Evolutionary conservation across 2,113 vertebrate genomes (phyloP), one percentile per base, ranked within the genome.

Genomic region (Amazona vittata): DNA sequence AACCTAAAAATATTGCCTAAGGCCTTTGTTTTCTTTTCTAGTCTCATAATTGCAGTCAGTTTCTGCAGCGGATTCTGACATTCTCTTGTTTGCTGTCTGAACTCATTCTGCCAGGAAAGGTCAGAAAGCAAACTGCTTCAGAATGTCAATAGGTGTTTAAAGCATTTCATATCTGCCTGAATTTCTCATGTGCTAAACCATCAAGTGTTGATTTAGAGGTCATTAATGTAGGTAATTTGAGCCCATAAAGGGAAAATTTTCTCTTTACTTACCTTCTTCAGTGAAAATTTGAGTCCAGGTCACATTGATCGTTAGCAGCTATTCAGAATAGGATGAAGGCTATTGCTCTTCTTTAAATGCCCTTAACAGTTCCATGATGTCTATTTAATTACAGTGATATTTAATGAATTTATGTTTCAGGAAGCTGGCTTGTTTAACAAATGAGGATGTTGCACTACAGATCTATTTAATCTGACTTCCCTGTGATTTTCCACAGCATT

Each of bases 71-170:
- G 31, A 81, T 63, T 73, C 74, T 95, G 82, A 53, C 82, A 88
- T 96, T 95, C 73, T 86, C 62, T 10, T 65, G 39, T 70, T 92
- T 85, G 43, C 55, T 86, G 76, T 21, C 67, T 97, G 94, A 90
- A 96, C 82, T 96, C 70, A 87, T 95, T 97, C 82, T 96, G 76
- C 96, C 90, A 88, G 28, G 29, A 97, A 97, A 98, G 91, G 71
- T 96, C 88, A 96, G 63, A 86, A 95, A 43, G 67, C 22, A 94
- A 97, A 94, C 68, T 50, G 81, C 64, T 93, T 65, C 81, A 77
- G 86, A 97, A 96, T 97, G 96, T 83, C 94, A 95, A 82, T 84
- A 95, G 64, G 41, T 94, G 31, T 90, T 94, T 92, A 68, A 96
- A 90, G 64, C 18, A 85, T 95, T 95, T 83, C 28, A 96, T 77